Evolutionary conservation across 2,888 invertebrate species (phyloP), one percentile per base, ranked within the genome.

Genomic region (Chirona hameri): DNA sequence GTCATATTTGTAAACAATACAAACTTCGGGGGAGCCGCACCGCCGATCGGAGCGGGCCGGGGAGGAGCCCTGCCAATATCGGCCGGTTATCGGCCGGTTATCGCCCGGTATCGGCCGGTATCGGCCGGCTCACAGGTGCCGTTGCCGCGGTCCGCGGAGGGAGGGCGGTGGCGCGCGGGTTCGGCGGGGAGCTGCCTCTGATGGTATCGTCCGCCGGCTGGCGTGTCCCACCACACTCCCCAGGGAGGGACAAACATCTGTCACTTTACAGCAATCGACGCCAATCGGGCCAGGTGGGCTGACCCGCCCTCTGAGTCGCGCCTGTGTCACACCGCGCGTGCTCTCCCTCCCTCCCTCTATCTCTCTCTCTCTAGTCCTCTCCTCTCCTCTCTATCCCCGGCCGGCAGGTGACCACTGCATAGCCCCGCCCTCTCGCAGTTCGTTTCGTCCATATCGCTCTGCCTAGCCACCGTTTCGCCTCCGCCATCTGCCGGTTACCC

Each of bases 1-100:
- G 76, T 18, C 76, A 24, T 46, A 76, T 76, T 76, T 76, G 76
- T 76, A 76, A 76, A 76, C 76, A 76, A 39, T 24, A 46, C 76
- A 76, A 72, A 72, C 31, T 72, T 52, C 52, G 52, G 72, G 52
- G 72, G 14, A 18, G 72, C 72, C 18, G 27, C n/a, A 5, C 65
- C 65, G 65, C 65, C 65, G 60, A 10, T n/a, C n/a, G 27, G n/a
- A n/a, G 7, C 65, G 7, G 65, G 27, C 27, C 9, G n/a, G n/a
- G 52, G 52, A 1, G 52, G 52, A 12, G 3, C 52, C 52, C 52
- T 52, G 52, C 18, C 52, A 52, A 52, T 52, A 52, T 52, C 52
- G 52, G 15, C 7, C 52, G 52, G 3, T 29, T 27, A 27, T 14
- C n/a, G 12, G 29, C 69, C 69, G 29, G 7, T 3, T 69, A 24